A percentile compares a stretch with the other conserved stretches of the same genome.
phyloP scores from a whole-genome alignment of 2,888 invertebrate species.

The Oxytorus armatus region DNA sequence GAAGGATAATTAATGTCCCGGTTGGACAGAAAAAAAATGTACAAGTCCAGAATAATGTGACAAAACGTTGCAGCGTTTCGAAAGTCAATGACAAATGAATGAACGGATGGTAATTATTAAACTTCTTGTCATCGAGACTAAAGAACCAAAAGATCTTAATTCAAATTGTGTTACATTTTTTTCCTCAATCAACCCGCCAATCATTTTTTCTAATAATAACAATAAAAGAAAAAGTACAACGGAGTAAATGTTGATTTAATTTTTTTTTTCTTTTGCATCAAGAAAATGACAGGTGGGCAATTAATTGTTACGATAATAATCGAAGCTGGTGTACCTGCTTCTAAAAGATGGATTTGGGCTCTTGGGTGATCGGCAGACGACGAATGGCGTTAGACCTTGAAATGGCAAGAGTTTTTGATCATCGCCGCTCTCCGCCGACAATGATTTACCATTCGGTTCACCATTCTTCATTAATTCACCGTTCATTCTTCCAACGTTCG shows the following conservation, averaged over 20 bases:
- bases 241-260: too few species aligned
- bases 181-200: too few species aligned
- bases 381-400: slow-evolving; percentile 72
- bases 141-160: too few species aligned
- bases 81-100: too few species aligned
- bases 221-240: too few species aligned
- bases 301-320: background rate
- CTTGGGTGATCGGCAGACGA: slow-evolving; percentile 72
- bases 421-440: slow-evolving; percentile 73
- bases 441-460: slow-evolving; percentile 50
- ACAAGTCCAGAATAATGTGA: slow-evolving; percentile 6
- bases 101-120: too few species aligned
- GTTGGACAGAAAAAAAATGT: slow-evolving; percentile 27
- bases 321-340: slow-evolving; percentile 75
- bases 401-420: slow-evolving; percentile 76
- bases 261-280: too few species aligned
- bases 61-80: background rate
- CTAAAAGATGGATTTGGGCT: slow-evolving; percentile 75
- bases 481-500: slow-evolving; percentile 69
- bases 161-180: too few species aligned
- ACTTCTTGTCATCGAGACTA: too few species aligned
- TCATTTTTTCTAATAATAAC: too few species aligned
- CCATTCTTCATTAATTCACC: slow-evolving; percentile 66
- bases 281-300: too few species aligned
- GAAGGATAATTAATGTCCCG: slow-evolving; percentile 58